These are phyloP conservation scores for Gymnarchus niloticus DNA, from an alignment of 2,113 vertebrate genomes.

Conservation along the genomic window DNA sequence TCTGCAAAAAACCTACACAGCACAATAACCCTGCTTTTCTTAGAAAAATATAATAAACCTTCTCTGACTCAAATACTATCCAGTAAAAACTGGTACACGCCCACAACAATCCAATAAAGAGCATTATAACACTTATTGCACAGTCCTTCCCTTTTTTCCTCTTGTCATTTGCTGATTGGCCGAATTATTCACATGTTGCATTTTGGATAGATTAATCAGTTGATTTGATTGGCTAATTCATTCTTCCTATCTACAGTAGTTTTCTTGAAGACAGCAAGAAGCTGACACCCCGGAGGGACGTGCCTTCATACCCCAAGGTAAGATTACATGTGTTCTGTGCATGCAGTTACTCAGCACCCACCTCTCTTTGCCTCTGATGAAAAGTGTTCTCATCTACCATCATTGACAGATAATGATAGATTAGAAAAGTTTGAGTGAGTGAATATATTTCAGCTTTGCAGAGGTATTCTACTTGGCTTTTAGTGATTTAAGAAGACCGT, in stretches of 20 bases:
- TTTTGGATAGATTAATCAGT: background rate
- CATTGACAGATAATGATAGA: background rate
- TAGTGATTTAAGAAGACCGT: too few species aligned
- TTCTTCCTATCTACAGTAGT: slow-evolving; percentile 55
- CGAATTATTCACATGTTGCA: background rate
- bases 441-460: background rate
- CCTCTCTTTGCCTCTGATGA: background rate
- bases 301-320: slow-evolving; percentile 83
- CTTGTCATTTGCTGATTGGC: background rate
- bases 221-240: background rate
- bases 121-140: background rate
- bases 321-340: background rate
- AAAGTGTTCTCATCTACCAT: too few species aligned
- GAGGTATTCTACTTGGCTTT: too few species aligned
- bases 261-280: slow-evolving; percentile 76
- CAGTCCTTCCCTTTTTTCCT: background rate
- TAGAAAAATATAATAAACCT: background rate
- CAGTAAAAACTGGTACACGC: background rate
- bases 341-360: background rate
- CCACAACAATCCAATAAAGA: background rate
- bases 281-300: slow-evolving; percentile 67
- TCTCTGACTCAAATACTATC: background rate
- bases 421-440: slow-evolving; percentile 6
- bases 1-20: background rate
- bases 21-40: background rate